A percentile compares a stretch with the other conserved stretches of the same genome.
phyloP scores from a whole-genome alignment of 2,113 vertebrate species.

The Aegotheles bennettii region DNA sequence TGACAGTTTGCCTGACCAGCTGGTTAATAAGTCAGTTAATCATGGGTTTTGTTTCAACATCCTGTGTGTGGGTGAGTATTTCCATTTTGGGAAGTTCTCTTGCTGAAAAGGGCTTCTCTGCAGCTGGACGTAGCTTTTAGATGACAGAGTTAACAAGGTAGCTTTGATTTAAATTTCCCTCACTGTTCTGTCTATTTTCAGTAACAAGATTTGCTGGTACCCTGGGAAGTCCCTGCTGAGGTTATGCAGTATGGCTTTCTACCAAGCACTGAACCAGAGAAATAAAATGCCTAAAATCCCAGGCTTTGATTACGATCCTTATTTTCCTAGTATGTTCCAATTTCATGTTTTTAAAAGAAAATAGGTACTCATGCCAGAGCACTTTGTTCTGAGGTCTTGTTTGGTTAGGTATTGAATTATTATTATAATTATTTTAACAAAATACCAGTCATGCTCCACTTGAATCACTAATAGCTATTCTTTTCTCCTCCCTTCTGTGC shows the following conservation, averaged over 20 bases:
- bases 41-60: conserved; percentile 99
- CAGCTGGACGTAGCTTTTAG: conserved; percentile 49
- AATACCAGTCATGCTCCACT: background rate
- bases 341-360: background rate
- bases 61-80: conserved; percentile 97
- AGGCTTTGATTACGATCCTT: background rate
- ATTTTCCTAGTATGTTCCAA: background rate
- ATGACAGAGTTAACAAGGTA: conserved; percentile 55
- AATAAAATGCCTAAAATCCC: background rate
- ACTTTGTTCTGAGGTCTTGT: background rate
- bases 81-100: conserved; percentile 67
- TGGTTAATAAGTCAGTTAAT: conserved; percentile 98
- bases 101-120: conserved; percentile 59
- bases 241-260: background rate
- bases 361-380: background rate
- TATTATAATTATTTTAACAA: background rate
- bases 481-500: background rate
- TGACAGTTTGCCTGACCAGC: conserved; percentile 99
- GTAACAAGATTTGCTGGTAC: conserved; percentile 10
- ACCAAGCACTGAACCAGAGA: background rate
- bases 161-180: conserved; percentile 31
- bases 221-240: conserved; percentile 5
- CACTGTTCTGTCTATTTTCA: background rate
- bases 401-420: background rate
- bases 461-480: background rate